These are phyloP conservation scores for Tympanuchus pallidicinctus DNA, from an alignment of 2,113 vertebrate genomes.

Conservation along the genomic window DNA sequence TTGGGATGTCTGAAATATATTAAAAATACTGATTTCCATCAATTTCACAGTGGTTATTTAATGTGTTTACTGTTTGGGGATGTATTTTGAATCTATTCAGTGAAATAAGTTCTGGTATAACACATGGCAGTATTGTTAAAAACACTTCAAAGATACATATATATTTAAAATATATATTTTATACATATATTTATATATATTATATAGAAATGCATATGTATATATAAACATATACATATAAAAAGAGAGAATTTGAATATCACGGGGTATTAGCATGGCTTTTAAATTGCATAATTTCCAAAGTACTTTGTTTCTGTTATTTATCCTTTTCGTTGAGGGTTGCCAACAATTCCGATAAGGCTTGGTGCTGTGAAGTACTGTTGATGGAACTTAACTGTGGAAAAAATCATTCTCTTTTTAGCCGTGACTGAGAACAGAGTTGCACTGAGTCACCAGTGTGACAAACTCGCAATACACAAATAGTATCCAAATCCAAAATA, in stretches of 20 bases:
- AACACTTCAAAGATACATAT: not conserved
- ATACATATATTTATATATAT: too few relatives aligned
- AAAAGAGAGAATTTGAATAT: not conserved
- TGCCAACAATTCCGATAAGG: not conserved
- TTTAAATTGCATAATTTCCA: not conserved
- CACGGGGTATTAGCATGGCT: not conserved
- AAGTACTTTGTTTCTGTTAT: not conserved
- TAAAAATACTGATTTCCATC: not conserved
- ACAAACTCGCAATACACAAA: slow-evolving; percentile 1
- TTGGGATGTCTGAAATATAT: not conserved
- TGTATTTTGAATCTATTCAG: not conserved
- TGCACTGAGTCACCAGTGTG: slow-evolving; percentile 10
- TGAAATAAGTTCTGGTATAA: not conserved
- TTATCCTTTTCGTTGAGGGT: not conserved
- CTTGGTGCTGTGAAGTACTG: slow-evolving; percentile 19
- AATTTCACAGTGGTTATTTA: not conserved
- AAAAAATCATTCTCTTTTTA: not conserved
- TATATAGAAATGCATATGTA: too few relatives aligned
- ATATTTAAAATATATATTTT: too few relatives aligned
- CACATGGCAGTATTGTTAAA: not conserved
- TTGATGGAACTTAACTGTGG: slow-evolving; percentile 11
- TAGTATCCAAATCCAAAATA: slow-evolving; percentile 28
- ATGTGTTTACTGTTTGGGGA: not conserved
- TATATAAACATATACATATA: too few relatives aligned
- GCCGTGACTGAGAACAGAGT: not conserved